Base-by-base conservation (phyloP, 2,888 invertebrate species). In the Antheraea assamensis region DNA sequence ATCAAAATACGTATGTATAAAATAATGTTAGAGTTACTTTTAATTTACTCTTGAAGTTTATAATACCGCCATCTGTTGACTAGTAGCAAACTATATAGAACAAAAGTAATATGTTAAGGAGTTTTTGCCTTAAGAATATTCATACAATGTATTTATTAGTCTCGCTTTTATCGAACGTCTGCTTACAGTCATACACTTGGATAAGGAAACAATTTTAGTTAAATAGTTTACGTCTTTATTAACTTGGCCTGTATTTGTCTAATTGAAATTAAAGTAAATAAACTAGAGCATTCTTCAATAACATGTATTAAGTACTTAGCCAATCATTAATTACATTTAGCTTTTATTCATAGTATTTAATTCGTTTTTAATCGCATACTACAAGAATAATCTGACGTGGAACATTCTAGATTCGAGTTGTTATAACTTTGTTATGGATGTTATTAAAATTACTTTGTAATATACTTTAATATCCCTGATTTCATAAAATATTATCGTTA, bases 11-110 rank as follows among this genome's bases (percentile, higher is more conserved):
- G 42, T 42, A 52, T 52, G 52, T 15, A 5, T 52, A 4, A 52
- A 21, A 52, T 52, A 21, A 15, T 5, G 7, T 58, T 58, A n/a
- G 21, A 10, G n/a, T 58, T n/a, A 1, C 10, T 42, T 13, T 42
- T 1, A 7, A 58, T 58, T 58, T 58, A 5, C 10, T 1, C 7
- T 58, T 21, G 0, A 30, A 64, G 13, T 19, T 55, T 10, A 35
- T 8, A 27, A 21, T 70, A 78, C 70, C 86, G 88, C 87, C 87
- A 86, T 85, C 87, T 87, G 74, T 82, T 80, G 83, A 77, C 77
- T 78, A 86, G 83, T 90, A 90, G 92, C 15, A 47, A 78, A 78
- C 58, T 35, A 52, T 17, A 30, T 35, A 35, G n/a, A 70, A 61
- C 27, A 27, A 61, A 61, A 27, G 24, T 17, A 64, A 30, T 17